Evolutionary conservation across 2,113 vertebrate species (phyloP).

Genomic region (Phodopus roborovskii): DNA sequence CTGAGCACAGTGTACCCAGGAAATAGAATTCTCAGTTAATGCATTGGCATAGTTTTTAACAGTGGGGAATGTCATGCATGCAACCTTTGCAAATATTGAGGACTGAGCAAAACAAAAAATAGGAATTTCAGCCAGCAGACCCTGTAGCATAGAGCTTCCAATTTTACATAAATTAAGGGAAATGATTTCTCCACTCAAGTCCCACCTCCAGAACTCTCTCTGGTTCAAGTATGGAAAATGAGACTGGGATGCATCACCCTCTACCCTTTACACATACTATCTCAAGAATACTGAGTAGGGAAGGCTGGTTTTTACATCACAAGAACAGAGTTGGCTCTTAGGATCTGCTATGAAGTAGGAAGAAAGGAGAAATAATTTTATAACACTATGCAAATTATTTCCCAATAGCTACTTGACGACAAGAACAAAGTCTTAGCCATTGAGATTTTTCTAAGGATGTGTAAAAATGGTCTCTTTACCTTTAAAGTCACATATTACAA

Average conservation of each 20-base stretch:
- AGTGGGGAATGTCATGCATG: neutral
- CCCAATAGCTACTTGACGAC: neutral
- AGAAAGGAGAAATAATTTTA: neutral
- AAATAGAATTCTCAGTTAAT: conserved; percentile 48
- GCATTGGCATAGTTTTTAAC: conserved; percentile 21
- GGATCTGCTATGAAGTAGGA: neutral
- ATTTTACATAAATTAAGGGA: neutral
- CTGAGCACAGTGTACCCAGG: neutral
- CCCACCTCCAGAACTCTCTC: neutral
- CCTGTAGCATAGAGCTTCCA: neutral
- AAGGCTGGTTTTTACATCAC: neutral
- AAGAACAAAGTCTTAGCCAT: neutral
- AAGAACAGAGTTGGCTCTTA: neutral
- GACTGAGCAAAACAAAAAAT: neutral
- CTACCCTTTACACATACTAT: neutral
- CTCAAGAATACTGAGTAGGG: neutral
- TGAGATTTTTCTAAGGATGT: conserved; percentile 18
- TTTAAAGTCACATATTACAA: neutral
- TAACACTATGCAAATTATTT: neutral
- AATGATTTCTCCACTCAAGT: neutral
- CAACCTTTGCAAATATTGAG: neutral
- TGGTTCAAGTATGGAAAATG: neutral
- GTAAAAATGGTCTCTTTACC: neutral
- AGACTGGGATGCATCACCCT: neutral
- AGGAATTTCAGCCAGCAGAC: neutral